Conservation (phyloP, 2,888 invertebrate genomes). For the Synanthedon formicaeformis region DNA sequence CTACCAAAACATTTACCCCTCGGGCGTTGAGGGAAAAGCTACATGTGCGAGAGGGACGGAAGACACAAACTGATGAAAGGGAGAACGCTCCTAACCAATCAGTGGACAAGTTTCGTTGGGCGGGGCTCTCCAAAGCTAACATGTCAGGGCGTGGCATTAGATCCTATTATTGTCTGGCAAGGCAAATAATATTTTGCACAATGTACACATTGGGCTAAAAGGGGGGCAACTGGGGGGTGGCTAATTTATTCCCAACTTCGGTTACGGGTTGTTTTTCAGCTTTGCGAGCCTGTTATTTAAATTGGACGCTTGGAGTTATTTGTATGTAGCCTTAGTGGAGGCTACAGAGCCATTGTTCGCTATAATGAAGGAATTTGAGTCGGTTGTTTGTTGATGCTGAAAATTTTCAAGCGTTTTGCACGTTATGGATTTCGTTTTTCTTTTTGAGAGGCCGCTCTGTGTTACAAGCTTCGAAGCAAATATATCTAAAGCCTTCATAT, state of each 20-base stretch:
- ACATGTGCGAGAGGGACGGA: slow-evolving; percentile 34
- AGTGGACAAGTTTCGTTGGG: slow-evolving; percentile 26
- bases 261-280: slow-evolving; percentile 71
- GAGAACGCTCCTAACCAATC: slow-evolving; percentile 37
- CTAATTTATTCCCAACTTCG: slow-evolving; percentile 71
- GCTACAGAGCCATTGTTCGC: slow-evolving; percentile 48
- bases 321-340: slow-evolving; percentile 39
- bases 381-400: slow-evolving; percentile 7
- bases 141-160: slow-evolving; percentile 69
- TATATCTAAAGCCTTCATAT: too few species aligned
- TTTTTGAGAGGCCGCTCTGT: not conserved
- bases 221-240: slow-evolving; percentile 46
- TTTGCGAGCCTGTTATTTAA: slow-evolving; percentile 70
- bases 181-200: slow-evolving; percentile 81
- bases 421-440: not conserved
- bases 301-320: slow-evolving; percentile 65
- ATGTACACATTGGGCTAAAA: slow-evolving; percentile 73
- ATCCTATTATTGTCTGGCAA: slow-evolving; percentile 73
- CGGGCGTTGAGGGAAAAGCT: slow-evolving; percentile 66
- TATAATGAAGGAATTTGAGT: slow-evolving; percentile 58
- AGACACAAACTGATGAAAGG: slow-evolving; percentile 23
- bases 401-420: slow-evolving; percentile 3
- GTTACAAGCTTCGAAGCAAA: not conserved
- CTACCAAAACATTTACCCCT: slow-evolving; percentile 71
- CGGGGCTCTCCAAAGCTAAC: slow-evolving; percentile 63